Conservation (phyloP, 2,888 invertebrate genomes). For the Orthonevra nobilis region DNA sequence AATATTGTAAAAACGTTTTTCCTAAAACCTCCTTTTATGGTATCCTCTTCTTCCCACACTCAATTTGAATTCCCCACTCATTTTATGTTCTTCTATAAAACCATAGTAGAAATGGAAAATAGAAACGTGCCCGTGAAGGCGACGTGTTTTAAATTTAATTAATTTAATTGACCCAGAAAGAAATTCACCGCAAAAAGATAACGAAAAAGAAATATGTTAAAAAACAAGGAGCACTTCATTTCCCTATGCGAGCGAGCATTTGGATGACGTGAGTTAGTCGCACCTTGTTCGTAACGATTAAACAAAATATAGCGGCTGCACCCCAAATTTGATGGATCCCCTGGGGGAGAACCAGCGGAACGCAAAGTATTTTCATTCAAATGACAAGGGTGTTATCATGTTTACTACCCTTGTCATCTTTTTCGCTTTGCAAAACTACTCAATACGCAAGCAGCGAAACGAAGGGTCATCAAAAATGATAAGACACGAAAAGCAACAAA, state of each 20-base stretch:
- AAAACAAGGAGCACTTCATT: not conserved
- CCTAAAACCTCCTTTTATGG: no score
- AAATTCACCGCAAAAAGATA: constrained; percentile 15
- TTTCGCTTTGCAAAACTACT: not conserved
- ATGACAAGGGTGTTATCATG: constrained; percentile 16
- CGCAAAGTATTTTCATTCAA: constrained; percentile 3
- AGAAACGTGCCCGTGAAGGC: no score
- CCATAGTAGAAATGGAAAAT: no score
- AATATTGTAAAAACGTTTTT: no score
- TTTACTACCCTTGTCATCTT: no score
- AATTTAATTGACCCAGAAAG: constrained; percentile 1
- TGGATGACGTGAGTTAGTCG: constrained; percentile 42
- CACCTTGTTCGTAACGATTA: constrained; percentile 66
- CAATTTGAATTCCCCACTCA: no score
- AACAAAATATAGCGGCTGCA: constrained; percentile 51
- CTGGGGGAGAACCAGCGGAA: not conserved
- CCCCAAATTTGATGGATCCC: constrained; percentile 9
- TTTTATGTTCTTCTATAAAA: no score
- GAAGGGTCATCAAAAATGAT: not conserved
- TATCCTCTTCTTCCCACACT: no score
- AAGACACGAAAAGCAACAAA: not conserved
- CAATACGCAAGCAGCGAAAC: constrained; percentile 29
- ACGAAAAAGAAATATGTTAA: not conserved
- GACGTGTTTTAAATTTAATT: no score
- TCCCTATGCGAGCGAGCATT: constrained; percentile 2